Evolutionary conservation across 2,888 invertebrate species (phyloP).

Genomic region (Heliconius sara): DNA sequence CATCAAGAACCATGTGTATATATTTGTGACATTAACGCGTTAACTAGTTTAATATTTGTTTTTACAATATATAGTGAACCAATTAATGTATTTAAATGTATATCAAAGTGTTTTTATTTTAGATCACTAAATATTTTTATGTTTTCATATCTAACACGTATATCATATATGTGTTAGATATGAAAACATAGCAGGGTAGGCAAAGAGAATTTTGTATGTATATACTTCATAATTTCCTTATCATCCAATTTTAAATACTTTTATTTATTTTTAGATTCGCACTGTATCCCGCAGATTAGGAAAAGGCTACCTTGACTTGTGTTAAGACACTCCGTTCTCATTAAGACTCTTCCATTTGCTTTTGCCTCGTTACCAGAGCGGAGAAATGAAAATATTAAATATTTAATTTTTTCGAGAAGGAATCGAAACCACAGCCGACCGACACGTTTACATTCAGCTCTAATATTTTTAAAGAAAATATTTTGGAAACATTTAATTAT

Average conservation of each 20-base stretch:
- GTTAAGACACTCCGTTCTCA: neutral
- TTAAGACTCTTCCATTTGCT: neutral
- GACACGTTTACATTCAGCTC: neutral
- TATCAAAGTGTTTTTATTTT: neutral
- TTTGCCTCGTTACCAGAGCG: neutral
- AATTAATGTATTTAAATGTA: slow-evolving; percentile 11
- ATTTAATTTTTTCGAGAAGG: too few relatives aligned
- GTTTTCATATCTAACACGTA: neutral
- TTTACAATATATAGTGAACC: slow-evolving; percentile 27
- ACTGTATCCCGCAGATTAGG: too few relatives aligned
- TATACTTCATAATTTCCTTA: too few relatives aligned
- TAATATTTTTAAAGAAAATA: neutral
- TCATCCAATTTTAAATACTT: too few relatives aligned
- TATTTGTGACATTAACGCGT: slow-evolving; percentile 30
- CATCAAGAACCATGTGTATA: slow-evolving; percentile 12
- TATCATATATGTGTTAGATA: too few relatives aligned
- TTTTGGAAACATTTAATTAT: too few relatives aligned
- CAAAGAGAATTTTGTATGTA: too few relatives aligned
- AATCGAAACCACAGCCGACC: neutral
- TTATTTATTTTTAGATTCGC: too few relatives aligned
- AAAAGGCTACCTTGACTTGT: too few relatives aligned
- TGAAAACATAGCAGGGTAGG: neutral
- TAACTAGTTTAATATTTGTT: neutral
- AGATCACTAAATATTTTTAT: neutral
- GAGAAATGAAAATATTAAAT: neutral